These are phyloP conservation scores for Rhea pennata DNA, from an alignment of 2,113 vertebrate genomes.

Conservation along the genomic window DNA sequence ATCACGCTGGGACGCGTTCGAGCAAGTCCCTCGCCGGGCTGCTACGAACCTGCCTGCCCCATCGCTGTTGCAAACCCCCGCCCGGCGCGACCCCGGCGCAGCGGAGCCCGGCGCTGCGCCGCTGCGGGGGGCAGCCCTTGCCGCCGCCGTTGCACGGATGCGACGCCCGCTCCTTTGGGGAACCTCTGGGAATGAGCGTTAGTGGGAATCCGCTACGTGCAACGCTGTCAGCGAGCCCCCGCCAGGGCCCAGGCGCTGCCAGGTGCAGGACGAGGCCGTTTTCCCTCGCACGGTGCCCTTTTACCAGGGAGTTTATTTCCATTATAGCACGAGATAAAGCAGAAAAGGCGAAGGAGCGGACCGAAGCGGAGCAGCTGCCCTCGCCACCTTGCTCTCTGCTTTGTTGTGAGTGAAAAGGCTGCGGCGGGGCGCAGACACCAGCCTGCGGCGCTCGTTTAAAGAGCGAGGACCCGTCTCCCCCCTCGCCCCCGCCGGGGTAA, in stretches of 20 bases:
- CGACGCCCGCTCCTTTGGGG: not conserved
- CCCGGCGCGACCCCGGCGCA: too few species aligned
- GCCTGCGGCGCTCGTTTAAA: not conserved
- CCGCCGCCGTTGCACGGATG: not conserved
- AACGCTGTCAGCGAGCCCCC: not conserved
- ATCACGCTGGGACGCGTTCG: fast-evolving
- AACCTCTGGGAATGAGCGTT: not conserved
- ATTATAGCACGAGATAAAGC: not conserved
- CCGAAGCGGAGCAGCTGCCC: conserved; percentile 29
- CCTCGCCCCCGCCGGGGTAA: fast-evolving
- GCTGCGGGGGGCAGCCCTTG: too few species aligned
- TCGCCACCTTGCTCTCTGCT: not conserved
- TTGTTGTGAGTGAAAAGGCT: not conserved
- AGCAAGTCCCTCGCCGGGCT: not conserved
- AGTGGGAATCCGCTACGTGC: not conserved
- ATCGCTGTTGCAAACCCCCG: too few species aligned
- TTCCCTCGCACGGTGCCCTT: conserved; percentile 16
- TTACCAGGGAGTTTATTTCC: not conserved
- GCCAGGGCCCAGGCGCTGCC: not conserved
- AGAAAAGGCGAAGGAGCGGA: not conserved
- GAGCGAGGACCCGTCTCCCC: not conserved
- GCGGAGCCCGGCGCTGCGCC: too few species aligned
- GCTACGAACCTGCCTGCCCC: too few species aligned
- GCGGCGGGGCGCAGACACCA: not conserved
- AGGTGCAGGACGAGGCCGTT: not conserved